Evolutionary conservation across 1,140 invertebrate species (phyloP).

Genomic region (Mylabris phalerata): DNA sequence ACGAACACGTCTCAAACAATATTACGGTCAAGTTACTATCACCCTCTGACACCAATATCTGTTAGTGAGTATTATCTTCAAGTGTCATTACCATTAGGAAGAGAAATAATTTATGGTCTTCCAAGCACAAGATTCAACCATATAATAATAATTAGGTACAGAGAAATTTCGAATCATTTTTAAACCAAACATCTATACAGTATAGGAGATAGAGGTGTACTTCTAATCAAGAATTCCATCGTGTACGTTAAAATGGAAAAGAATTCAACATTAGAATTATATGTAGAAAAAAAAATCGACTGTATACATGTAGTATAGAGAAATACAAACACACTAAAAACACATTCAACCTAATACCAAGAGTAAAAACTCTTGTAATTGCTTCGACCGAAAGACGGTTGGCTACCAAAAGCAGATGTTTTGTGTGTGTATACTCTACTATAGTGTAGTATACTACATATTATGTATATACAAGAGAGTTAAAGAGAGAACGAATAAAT

Average conservation of each 20-base stretch:
- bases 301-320: not conserved
- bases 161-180: not conserved
- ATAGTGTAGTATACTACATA: not conserved
- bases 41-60: conserved; percentile 18
- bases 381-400: conserved; percentile 31
- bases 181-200: not conserved
- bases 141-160: not conserved
- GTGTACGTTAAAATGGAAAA: conserved; percentile 4
- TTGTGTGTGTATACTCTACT: conserved; percentile 5
- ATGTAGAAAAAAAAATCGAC: not conserved
- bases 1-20: conserved; percentile 28
- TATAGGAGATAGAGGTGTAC: no score
- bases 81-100: conserved; percentile 29
- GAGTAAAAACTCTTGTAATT: conserved; percentile 28
- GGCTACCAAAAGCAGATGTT: conserved; percentile 37
- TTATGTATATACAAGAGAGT: no score
- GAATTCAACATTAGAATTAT: not conserved
- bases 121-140: conserved; percentile 1
- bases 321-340: conserved; percentile 16
- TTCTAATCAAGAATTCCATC: not conserved
- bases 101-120: conserved; percentile 18
- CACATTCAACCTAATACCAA: conserved; percentile 18
- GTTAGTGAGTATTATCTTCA: conserved; percentile 34
- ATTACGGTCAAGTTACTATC: conserved; percentile 23
- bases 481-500: not conserved